Evolutionary conservation across 2,888 invertebrate genomes (phyloP).

Genomic region (Idaea biselata): DNA sequence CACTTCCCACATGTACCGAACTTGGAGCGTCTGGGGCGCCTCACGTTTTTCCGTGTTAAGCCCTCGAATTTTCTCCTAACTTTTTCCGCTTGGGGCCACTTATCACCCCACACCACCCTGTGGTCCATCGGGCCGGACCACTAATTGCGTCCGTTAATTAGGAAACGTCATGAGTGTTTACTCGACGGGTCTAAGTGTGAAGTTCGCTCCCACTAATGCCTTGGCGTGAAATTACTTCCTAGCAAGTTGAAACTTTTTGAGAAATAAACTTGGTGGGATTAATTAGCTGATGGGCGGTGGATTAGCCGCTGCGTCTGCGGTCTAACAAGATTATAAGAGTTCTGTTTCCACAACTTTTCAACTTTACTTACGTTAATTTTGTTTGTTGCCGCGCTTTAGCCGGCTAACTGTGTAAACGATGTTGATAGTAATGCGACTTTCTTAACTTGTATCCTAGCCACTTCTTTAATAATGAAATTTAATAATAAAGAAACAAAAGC

Average conservation of each 20-base stretch:
- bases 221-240: constrained; percentile 77
- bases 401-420: constrained; percentile 31
- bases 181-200: constrained; percentile 77
- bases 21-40: constrained; percentile 40
- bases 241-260: constrained; percentile 74
- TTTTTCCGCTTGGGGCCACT: constrained; percentile 74
- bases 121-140: constrained; percentile 71
- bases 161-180: constrained; percentile 81
- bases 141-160: constrained; percentile 82
- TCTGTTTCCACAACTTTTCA: constrained; percentile 72
- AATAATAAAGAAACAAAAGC: neutral
- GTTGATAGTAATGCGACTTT: constrained; percentile 23
- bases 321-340: constrained; percentile 79
- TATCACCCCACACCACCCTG: constrained; percentile 56
- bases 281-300: constrained; percentile 78
- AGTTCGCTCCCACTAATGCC: constrained; percentile 72
- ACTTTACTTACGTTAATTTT: constrained; percentile 73
- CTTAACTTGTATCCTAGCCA: neutral
- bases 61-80: constrained; percentile 73
- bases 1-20: constrained; percentile 14
- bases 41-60: constrained; percentile 58
- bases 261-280: constrained; percentile 76
- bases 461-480: constrained; percentile 1
- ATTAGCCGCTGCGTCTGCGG: constrained; percentile 72
- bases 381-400: constrained; percentile 57